phyloP scores from a whole-genome alignment of 2,888 invertebrate species.

The Zaprionus bogoriensis region DNA sequence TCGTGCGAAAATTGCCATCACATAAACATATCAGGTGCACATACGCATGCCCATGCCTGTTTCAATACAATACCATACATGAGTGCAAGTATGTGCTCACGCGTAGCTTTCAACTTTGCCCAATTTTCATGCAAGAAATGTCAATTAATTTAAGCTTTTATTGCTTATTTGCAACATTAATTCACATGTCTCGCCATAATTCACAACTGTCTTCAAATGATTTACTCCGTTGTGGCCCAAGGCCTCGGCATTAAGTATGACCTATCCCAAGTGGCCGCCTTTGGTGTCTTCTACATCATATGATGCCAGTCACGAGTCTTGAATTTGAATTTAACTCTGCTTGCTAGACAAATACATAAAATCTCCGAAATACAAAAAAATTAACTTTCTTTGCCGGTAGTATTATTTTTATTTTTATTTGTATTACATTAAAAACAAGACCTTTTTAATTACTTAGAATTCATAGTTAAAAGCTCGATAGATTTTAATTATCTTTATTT shows the following conservation, averaged over 20 bases:
- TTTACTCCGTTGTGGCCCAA: slow-evolving; percentile 24
- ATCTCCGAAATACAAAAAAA: too few relatives aligned
- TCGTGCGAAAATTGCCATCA: slow-evolving; percentile 51
- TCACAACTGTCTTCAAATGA: slow-evolving; percentile 42
- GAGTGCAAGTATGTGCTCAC: not conserved
- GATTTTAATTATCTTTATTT: too few relatives aligned
- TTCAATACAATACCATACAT: not conserved
- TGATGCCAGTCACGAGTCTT: too few relatives aligned
- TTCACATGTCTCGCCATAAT: slow-evolving; percentile 41
- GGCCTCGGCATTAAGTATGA: not conserved
- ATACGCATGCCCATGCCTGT: not conserved
- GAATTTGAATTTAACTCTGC: too few relatives aligned
- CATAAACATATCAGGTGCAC: slow-evolving; percentile 1
- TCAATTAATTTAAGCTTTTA: slow-evolving; percentile 70
- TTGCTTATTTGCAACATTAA: slow-evolving; percentile 55
- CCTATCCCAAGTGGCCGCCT: not conserved
- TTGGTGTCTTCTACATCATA: too few relatives aligned
- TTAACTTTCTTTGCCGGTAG: too few relatives aligned
- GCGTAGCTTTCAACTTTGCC: slow-evolving; percentile 10
- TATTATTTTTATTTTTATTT: too few relatives aligned
- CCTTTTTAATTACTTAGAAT: too few relatives aligned
- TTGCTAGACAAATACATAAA: too few relatives aligned
- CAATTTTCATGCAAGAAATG: slow-evolving; percentile 37
- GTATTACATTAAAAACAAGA: too few relatives aligned
- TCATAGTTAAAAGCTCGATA: too few relatives aligned